These are phyloP conservation scores for Liopterus haemorrhoidalis DNA, from an alignment of 2,888 invertebrate species.

Conservation along the genomic window DNA sequence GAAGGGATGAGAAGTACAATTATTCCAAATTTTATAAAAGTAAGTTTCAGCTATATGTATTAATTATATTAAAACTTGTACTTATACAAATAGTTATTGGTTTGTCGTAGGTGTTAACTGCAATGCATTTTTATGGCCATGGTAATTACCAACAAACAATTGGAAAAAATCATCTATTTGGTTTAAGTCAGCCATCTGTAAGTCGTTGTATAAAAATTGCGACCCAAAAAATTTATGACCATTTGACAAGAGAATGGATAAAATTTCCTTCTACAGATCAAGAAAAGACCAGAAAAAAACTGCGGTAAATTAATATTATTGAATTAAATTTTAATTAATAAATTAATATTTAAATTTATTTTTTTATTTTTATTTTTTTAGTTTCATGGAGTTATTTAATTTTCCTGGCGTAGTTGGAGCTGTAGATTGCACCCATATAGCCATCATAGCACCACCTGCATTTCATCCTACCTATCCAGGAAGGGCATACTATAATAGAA, in stretches of 20 bases:
- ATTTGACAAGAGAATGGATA: slow-evolving; percentile 3
- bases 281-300: not conserved
- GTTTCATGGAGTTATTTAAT: slow-evolving; percentile 5
- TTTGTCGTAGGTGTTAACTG: slow-evolving; percentile 7
- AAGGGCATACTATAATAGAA: slow-evolving; percentile 13
- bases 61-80: too few relatives aligned
- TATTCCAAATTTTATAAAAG: too few relatives aligned
- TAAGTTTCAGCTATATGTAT: too few relatives aligned
- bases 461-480: slow-evolving; percentile 11
- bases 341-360: too few relatives aligned
- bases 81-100: too few relatives aligned
- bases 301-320: not conserved
- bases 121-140: slow-evolving; percentile 11
- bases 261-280: slow-evolving; percentile 4
- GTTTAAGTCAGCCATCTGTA: slow-evolving; percentile 10
- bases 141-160: slow-evolving; percentile 12
- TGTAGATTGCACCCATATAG: slow-evolving; percentile 17
- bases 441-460: slow-evolving; percentile 12
- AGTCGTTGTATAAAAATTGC: slow-evolving; percentile 6
- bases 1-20: too few relatives aligned
- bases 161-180: slow-evolving; percentile 8
- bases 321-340: not conserved
- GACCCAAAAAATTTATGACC: slow-evolving; percentile 2
- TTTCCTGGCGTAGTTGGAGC: slow-evolving; percentile 11
- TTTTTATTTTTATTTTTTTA: slow-evolving; percentile 2